Evolutionary conservation across 37 sponge, comb jelly and placozoan genomes (phyloP), one percentile per base, ranked within the genome.

Genomic region (Dysidea cf. avara): DNA sequence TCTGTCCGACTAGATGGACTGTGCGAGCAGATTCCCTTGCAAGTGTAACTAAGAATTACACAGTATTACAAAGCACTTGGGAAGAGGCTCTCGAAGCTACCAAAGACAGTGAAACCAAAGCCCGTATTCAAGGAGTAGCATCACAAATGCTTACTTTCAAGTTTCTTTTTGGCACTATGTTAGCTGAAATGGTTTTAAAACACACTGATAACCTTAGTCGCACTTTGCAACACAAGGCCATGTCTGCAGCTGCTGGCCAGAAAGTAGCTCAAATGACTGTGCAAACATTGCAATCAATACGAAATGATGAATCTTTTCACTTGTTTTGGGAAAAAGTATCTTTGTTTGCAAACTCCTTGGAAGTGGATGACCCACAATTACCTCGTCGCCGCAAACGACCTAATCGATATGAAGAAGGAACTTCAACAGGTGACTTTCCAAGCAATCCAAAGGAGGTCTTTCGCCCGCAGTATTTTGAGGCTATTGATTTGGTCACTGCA

Each of bases 191-290:
- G 53, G 74, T 89, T 18, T 71, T 89, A 22, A 54, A 71, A 14
- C 89, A 88, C 68, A 89, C 85, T 55, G 90, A 85, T 67, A 83
- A 63, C 66, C 81, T 88, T 39, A 88, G 79, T 70, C 57, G 76
- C 58, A 75, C 85, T 30, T 59, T 89, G 43, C 84, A 88, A 40
- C 28, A 88, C n/a, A n/a, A n/a, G n/a, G n/a, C n/a, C n/a, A n/a
- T n/a, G n/a, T n/a, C n/a, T n/a, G n/a, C n/a, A n/a, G n/a, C n/a
- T n/a, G n/a, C n/a, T n/a, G n/a, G n/a, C n/a, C n/a, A n/a, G n/a
- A n/a, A n/a, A n/a, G n/a, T n/a, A n/a, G n/a, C n/a, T n/a, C n/a
- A n/a, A n/a, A n/a, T n/a, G n/a, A n/a, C n/a, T n/a, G n/a, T n/a
- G n/a, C n/a, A n/a, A n/a, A n/a, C n/a, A n/a, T n/a, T n/a, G n/a